Base-by-base conservation (phyloP, 2,888 invertebrate genomes). In the Tanytarsus gracilentus region DNA sequence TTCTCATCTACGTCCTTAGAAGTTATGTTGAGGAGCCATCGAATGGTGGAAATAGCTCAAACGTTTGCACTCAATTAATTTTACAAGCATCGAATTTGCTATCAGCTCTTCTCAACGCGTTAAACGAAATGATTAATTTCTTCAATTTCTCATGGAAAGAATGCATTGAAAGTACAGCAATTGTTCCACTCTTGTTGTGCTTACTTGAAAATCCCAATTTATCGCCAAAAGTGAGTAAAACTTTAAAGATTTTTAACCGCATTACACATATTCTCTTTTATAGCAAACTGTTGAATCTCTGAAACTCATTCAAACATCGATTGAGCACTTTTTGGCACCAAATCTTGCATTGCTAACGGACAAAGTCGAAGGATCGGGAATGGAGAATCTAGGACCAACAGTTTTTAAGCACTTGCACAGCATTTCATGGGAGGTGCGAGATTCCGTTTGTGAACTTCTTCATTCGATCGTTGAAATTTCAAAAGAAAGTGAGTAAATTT, bases 131-230 rank as follows among this genome's bases (percentile, higher is more conserved):
- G 44, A 82, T 88, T 4, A 80, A 82, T 62, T 79, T 82, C 50
- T 84, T 84, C 65, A 79, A 83, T 63, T 81, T 88, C 11, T 83
- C 83, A 29, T 88, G 88, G 88, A 80, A 83, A 61, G 86, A 88
- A 65, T 86, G 85, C 61, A 76, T 88, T 2, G 88, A 89, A 74
- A 82, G 86, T 0, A 77, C 85, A 62, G 84, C 84, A 64, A 73
- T 89, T 9, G 71, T 80, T 36, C 75, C 76, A 44, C 71, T 77
- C 4, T 74, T 77, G 8, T 73, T 79, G 62, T 76, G 76, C 62
- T 75, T 82, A 55, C 66, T 83, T 21, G 76, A 76, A 62, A 75
- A 78, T 65, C 70, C 76, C 6, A 76, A 75, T 63, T 74, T 79
- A 67, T 70, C 76, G 26, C 65, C 78, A 4, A 69, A 68, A 4